Evolutionary conservation across 2,888 invertebrate species (phyloP), one percentile per base, ranked within the genome.

Genomic region (Apamea epomidion): DNA sequence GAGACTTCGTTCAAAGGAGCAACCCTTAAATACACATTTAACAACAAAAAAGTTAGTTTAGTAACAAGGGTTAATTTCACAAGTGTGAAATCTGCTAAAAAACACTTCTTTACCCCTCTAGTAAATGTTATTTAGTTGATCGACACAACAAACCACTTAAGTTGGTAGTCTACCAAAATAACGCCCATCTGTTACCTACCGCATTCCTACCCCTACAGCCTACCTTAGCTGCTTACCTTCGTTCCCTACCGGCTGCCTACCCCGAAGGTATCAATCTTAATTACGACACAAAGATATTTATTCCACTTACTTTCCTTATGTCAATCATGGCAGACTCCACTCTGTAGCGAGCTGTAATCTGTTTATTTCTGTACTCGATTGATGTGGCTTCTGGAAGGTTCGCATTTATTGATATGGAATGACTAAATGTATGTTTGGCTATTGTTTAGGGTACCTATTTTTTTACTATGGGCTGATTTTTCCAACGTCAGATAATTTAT

Each of bases 251-350:
- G 3, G 25, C 4, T 74, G 14, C 45, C 18, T 45, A 42, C 45
- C 16, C 32, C 68, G 48, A 71, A 14, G 74, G 85, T 72, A 91
- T 91, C 91, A 91, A 91, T 91, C 91, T 89, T 91, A 90, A 91
- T 91, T 91, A 87, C 85, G 87, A 76, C 78, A 73, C 85, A 89
- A 79, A 88, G 90, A 91, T 92, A 92, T 91, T 91, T 92, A 75
- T 80, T 80, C 60, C 68, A 69, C 74, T 72, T 80, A 51, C 76
- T 78, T 81, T 37, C 71, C 58, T 42, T 8, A 29, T 76, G 87
- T 76, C 84, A 81, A 86, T 86, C 82, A 86, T 62, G 88, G 64
- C 14, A 45, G 70, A 25, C 68, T 48, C 45, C 64, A 78, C 60
- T 85, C 81, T 78, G 77, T 62, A 32, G 25, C 16, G 32, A 21